A percentile compares a stretch with the other conserved stretches of the same genome.
Conservation (phyloP, 2,797 vertebrate genomes). For the Pantherophis vulpinus region DNA sequence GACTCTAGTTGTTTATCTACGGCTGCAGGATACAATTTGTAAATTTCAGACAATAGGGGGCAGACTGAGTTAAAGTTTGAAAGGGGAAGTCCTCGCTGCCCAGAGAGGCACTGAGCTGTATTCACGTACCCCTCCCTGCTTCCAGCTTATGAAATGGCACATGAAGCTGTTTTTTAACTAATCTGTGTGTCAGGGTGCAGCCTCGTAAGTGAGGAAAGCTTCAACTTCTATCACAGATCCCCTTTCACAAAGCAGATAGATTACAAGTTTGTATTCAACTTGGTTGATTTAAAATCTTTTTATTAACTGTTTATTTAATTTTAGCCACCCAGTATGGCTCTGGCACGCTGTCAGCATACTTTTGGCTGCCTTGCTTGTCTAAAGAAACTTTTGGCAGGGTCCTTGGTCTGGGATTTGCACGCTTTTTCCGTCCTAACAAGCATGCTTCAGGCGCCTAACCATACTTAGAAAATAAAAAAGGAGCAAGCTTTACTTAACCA, state of each 20-base stretch:
- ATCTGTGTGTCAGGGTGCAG: slow-evolving; percentile 17
- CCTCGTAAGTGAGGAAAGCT: slow-evolving; percentile 34
- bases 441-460: slow-evolving; percentile 61
- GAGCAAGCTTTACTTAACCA: slow-evolving; percentile 67
- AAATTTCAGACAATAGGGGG: slow-evolving; percentile 66
- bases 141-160: slow-evolving; percentile 26
- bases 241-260: slow-evolving; percentile 48
- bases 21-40: slow-evolving; percentile 3
- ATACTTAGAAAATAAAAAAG: slow-evolving; percentile 63
- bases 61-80: slow-evolving; percentile 56
- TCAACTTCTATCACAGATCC: slow-evolving; percentile 3
- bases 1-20: not conserved
- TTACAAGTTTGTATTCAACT: slow-evolving; percentile 59
- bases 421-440: slow-evolving; percentile 68
- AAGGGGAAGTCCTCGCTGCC: slow-evolving; percentile 3
- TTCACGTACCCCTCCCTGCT: not conserved
- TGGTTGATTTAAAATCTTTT: slow-evolving; percentile 60
- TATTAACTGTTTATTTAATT: slow-evolving; percentile 71
- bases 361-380: slow-evolving; percentile 65
- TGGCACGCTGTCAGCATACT: slow-evolving; percentile 65
- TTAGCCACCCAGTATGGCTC: slow-evolving; percentile 69
- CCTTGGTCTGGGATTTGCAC: slow-evolving; percentile 65
- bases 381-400: slow-evolving; percentile 69
- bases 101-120: slow-evolving; percentile 23
- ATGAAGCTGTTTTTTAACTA: slow-evolving; percentile 31